Evolutionary conservation across 2,888 invertebrate species (phyloP).

Genomic region (Villa cingulata): DNA sequence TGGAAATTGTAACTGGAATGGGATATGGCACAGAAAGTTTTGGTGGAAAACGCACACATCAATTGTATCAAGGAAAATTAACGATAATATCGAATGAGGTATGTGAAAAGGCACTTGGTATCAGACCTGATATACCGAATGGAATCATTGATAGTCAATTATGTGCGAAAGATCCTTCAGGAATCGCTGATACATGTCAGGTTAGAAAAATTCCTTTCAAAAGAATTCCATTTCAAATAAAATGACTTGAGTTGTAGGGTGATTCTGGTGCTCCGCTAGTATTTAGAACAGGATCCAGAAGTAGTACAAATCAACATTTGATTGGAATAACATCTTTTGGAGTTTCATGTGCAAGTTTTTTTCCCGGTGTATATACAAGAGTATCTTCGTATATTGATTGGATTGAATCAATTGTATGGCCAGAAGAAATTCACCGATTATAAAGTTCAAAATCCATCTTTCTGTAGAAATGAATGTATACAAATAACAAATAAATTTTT

Average conservation of each 20-base stretch:
- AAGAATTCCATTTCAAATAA: not conserved
- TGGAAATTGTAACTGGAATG: slow-evolving; percentile 40
- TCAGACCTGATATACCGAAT: not conserved
- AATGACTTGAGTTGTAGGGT: slow-evolving; percentile 23
- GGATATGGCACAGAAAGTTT: slow-evolving; percentile 47
- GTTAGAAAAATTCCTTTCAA: not conserved
- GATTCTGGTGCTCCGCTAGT: slow-evolving; percentile 17
- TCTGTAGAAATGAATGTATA: too few species aligned
- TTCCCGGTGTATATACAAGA: slow-evolving; percentile 14
- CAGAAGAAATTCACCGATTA: too few species aligned
- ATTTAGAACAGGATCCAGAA: slow-evolving; percentile 4
- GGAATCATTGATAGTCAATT: slow-evolving; percentile 29
- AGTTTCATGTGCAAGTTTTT: slow-evolving; percentile 11
- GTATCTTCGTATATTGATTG: slow-evolving; percentile 12
- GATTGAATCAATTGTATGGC: slow-evolving; percentile 12
- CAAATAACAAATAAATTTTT: too few species aligned
- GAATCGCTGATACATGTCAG: slow-evolving; percentile 2
- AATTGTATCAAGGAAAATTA: slow-evolving; percentile 27
- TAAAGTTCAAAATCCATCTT: too few species aligned
- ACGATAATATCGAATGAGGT: slow-evolving; percentile 26
- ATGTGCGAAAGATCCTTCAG: slow-evolving; percentile 26
- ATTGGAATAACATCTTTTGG: slow-evolving; percentile 18
- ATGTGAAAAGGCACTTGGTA: slow-evolving; percentile 23
- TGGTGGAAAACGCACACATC: slow-evolving; percentile 27
- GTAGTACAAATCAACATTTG: not conserved